A percentile compares a stretch with the other conserved stretches of the same genome.
These are phyloP conservation scores for Myopa testacea DNA, from an alignment of 2,888 invertebrate species.

Conservation along the genomic window DNA sequence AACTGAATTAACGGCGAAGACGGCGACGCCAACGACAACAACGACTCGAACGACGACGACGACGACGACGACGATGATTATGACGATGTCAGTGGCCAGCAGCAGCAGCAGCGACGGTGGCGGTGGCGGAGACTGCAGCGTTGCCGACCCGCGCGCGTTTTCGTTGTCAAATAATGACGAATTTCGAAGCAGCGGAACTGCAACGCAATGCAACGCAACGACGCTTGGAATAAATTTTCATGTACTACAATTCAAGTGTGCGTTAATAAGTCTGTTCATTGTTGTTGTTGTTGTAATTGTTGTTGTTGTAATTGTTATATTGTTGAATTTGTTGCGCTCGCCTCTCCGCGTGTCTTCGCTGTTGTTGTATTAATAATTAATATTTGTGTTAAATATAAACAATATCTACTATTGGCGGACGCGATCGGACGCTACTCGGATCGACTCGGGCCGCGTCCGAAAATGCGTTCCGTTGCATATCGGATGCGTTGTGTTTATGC, in stretches of 20 bases:
- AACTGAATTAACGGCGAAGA: constrained; percentile 17
- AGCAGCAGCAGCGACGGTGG: neutral
- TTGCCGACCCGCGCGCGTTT: neutral
- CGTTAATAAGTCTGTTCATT: constrained; percentile 14
- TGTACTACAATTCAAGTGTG: neutral
- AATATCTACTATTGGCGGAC: constrained; percentile 65
- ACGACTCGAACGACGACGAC: constrained; percentile 36
- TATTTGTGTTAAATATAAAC: constrained; percentile 43
- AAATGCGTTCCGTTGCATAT: constrained; percentile 70
- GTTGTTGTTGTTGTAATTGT: constrained; percentile 27
- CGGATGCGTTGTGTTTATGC: constrained; percentile 69
- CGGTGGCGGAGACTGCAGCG: constrained; percentile 5
- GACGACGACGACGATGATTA: neutral
- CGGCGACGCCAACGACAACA: constrained; percentile 20
- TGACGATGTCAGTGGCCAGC: neutral
- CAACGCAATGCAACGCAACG: constrained; percentile 35
- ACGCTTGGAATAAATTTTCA: constrained; percentile 5
- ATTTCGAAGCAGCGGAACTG: constrained; percentile 26
- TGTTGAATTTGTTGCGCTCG: neutral
- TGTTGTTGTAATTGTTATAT: constrained; percentile 22
- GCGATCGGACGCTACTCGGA: constrained; percentile 70
- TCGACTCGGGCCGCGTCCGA: constrained; percentile 69
- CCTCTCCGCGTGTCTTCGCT: neutral
- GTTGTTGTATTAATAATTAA: constrained; percentile 8
- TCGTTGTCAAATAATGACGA: constrained; percentile 27